A percentile compares a stretch with the other conserved stretches of the same genome.
These are phyloP conservation scores for Pimephales promelas DNA, from an alignment of 2,113 vertebrate genomes.

Conservation along the genomic window DNA sequence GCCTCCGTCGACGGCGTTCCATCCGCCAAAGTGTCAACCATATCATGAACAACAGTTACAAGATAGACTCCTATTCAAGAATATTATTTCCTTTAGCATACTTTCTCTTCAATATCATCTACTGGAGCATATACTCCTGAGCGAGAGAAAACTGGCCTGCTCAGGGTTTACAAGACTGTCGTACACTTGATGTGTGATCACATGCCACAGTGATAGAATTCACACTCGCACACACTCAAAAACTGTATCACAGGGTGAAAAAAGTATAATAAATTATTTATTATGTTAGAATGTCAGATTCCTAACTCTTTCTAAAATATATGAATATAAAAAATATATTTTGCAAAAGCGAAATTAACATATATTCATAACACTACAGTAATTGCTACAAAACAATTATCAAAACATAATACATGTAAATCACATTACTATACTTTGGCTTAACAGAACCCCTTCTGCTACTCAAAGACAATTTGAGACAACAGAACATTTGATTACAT, in stretches of 20 bases:
- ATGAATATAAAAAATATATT: too few relatives aligned
- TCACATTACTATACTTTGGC: neutral
- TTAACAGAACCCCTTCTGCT: neutral
- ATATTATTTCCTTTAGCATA: conserved; percentile 88
- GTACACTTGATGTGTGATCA: neutral
- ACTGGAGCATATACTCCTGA: conserved; percentile 89
- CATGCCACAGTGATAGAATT: neutral
- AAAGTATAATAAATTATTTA: conserved; percentile 20
- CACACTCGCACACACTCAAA: neutral
- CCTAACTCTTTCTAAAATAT: conserved; percentile 8
- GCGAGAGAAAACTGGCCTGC: neutral
- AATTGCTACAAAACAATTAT: neutral
- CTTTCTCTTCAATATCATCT: conserved; percentile 91
- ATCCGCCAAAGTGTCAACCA: conserved; percentile 79
- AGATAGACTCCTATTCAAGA: conserved; percentile 90
- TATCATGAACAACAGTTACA: conserved; percentile 88
- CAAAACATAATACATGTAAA: neutral
- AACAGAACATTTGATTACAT: neutral
- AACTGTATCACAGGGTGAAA: neutral
- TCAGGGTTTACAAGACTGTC: neutral
- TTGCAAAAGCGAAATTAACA: neutral
- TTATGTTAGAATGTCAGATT: conserved; percentile 7
- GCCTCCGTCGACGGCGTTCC: conserved; percentile 77
- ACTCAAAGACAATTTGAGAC: neutral
- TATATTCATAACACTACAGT: neutral